These are phyloP conservation scores for Nesometra sesokonis DNA, from an alignment of 35 echinoderm and acorn worm genomes.

Conservation along the genomic window DNA sequence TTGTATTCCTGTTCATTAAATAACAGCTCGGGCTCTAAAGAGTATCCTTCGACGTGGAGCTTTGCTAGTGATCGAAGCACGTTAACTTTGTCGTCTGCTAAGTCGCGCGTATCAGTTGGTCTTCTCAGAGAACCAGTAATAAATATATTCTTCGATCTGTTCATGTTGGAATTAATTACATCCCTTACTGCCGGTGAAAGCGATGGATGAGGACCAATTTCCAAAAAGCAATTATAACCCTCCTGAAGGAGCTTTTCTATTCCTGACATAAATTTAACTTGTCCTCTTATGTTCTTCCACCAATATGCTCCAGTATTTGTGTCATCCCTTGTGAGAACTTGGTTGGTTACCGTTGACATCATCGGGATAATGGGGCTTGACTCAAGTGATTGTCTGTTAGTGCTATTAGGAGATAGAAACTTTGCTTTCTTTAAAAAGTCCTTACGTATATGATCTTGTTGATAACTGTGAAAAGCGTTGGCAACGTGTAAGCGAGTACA, in stretches of 20 bases:
- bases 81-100: conserved; percentile 79
- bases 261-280: conserved; percentile 60
- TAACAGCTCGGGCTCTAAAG: conserved; percentile 50
- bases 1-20: conserved; percentile 58
- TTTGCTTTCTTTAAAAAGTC: conserved; percentile 75
- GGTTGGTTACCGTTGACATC: conserved; percentile 71
- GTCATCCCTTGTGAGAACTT: conserved; percentile 62
- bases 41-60: conserved; percentile 88
- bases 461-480: conserved; percentile 96
- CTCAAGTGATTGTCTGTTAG: conserved; percentile 19
- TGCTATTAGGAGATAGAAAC: conserved; percentile 31
- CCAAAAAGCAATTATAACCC: conserved; percentile 80
- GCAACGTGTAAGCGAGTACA: conserved; percentile 71
- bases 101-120: conserved; percentile 64
- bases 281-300: conserved; percentile 86
- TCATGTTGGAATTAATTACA: conserved; percentile 37
- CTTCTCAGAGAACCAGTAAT: conserved; percentile 71
- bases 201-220: conserved; percentile 75
- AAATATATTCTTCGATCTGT: conserved; percentile 36
- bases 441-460: conserved; percentile 75
- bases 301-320: conserved; percentile 64
- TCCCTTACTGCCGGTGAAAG: conserved; percentile 72
- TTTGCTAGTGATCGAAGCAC: conserved; percentile 67
- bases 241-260: conserved; percentile 68
- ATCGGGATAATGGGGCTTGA: conserved; percentile 61